Evolutionary conservation across 1,140 invertebrate species (phyloP).

Genomic region (Drosophila santomea): DNA sequence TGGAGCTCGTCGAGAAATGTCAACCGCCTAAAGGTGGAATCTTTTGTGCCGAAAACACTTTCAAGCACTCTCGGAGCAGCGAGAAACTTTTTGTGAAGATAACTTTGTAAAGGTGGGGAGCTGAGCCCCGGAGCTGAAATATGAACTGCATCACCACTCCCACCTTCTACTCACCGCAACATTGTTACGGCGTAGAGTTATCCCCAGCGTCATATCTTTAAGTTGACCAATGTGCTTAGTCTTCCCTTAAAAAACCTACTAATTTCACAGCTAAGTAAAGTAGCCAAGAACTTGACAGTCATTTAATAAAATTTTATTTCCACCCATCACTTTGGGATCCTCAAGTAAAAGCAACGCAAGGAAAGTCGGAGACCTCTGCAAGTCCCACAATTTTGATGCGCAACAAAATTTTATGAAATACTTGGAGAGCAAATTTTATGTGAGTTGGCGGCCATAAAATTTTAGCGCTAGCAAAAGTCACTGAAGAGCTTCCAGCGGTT

Average conservation of each 20-base stretch:
- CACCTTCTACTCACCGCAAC: background rate
- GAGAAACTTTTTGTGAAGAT: constrained; percentile 18
- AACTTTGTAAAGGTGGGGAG: constrained; percentile 8
- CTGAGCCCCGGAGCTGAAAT: constrained; percentile 15
- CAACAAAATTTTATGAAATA: constrained; percentile 84
- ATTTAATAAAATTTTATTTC: constrained; percentile 79
- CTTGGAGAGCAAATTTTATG: constrained; percentile 77
- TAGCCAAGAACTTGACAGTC: constrained; percentile 63
- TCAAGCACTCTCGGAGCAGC: constrained; percentile 4
- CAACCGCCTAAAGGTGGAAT: background rate
- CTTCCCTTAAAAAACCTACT: constrained; percentile 10
- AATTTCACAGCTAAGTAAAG: constrained; percentile 57
- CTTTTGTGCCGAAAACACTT: constrained; percentile 26
- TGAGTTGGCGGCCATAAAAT: constrained; percentile 70
- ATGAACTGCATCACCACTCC: constrained; percentile 21
- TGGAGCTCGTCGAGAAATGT: background rate
- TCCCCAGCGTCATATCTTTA: constrained; percentile 12
- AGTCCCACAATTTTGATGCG: constrained; percentile 57
- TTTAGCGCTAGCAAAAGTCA: constrained; percentile 78
- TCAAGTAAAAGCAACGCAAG: constrained; percentile 16
- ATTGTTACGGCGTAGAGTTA: constrained; percentile 1
- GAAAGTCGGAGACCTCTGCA: constrained; percentile 36
- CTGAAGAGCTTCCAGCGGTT: constrained; percentile 62
- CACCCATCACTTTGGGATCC: constrained; percentile 20
- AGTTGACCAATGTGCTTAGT: constrained; percentile 25